phyloP scores from a whole-genome alignment of 2,888 invertebrate species.

The Augochlorella aurata region DNA sequence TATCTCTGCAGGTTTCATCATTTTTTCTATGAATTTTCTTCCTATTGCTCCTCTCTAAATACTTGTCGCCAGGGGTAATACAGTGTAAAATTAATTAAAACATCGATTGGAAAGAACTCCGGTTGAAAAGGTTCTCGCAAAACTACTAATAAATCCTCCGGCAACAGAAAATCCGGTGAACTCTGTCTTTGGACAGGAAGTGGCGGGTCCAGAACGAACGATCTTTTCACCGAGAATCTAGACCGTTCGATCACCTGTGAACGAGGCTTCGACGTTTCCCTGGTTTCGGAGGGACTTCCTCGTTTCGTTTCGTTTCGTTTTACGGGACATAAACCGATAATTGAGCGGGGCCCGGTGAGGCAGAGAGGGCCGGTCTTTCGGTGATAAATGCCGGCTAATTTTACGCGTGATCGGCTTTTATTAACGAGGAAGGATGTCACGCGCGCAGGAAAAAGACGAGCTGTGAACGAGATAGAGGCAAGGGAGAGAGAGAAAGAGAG shows the following conservation, averaged over 20 bases:
- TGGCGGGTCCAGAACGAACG: neutral
- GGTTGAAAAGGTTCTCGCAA: no score
- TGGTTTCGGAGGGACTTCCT: constrained; percentile 20
- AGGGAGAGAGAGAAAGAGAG: neutral
- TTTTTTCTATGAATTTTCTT: no score
- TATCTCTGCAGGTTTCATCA: no score
- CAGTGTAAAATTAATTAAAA: no score
- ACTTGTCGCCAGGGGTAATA: no score
- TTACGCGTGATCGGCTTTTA: constrained; percentile 80
- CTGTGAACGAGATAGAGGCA: constrained; percentile 5
- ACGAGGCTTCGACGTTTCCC: constrained; percentile 18
- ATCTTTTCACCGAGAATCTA: neutral
- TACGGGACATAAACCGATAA: constrained; percentile 59
- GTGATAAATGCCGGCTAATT: constrained; percentile 78
- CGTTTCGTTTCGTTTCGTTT: constrained; percentile 40
- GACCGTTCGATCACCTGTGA: constrained; percentile 24
- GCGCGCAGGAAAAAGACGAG: constrained; percentile 66
- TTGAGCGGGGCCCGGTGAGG: constrained; percentile 45
- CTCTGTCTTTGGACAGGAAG: no score
- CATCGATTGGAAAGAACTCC: no score
- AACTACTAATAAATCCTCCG: no score
- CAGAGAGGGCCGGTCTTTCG: constrained; percentile 35
- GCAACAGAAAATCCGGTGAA: no score
- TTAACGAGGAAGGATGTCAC: constrained; percentile 71
- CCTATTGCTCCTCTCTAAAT: no score